Conservation (phyloP, 2,888 invertebrate species). For the Hirtodrosophila duncani region DNA sequence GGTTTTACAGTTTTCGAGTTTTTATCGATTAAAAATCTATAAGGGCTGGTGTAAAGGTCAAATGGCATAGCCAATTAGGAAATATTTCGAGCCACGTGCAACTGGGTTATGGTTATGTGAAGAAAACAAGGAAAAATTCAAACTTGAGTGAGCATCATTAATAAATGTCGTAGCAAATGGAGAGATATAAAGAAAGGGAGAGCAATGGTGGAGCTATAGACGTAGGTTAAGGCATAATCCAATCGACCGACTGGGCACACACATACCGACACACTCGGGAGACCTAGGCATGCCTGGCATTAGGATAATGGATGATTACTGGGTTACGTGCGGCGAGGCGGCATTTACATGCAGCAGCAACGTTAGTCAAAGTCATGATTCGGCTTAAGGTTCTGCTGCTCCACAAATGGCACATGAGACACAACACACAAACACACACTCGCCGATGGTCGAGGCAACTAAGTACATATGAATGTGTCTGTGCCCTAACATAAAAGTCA, state of each 20-base stretch:
- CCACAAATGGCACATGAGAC: slow-evolving; percentile 15
- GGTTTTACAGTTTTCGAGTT: slow-evolving; percentile 46
- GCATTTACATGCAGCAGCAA: slow-evolving; percentile 66
- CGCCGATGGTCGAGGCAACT: slow-evolving; percentile 4
- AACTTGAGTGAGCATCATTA: slow-evolving; percentile 48
- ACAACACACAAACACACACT: slow-evolving; percentile 14
- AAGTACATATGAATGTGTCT: neutral
- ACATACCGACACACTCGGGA: slow-evolving; percentile 39
- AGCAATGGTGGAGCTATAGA: slow-evolving; percentile 25
- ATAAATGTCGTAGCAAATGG: slow-evolving; percentile 48
- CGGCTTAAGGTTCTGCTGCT: slow-evolving; percentile 37
- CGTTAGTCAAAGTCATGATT: slow-evolving; percentile 71
- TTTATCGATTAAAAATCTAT: slow-evolving; percentile 36
- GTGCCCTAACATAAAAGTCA: slow-evolving; percentile 49
- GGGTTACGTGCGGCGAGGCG: slow-evolving; percentile 57
- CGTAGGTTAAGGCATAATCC: slow-evolving; percentile 57
- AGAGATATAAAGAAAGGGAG: no score
- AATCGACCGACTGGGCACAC: slow-evolving; percentile 45
- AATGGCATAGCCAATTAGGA: slow-evolving; percentile 53
- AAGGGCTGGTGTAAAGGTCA: neutral
- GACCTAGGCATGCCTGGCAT: slow-evolving; percentile 58
- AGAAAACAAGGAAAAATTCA: slow-evolving; percentile 23
- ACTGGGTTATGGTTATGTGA: slow-evolving; percentile 36
- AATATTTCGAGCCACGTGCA: slow-evolving; percentile 46
- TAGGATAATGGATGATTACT: slow-evolving; percentile 74